Conservation (phyloP, 2,797 vertebrate species). For the Artibeus jamaicensis region DNA sequence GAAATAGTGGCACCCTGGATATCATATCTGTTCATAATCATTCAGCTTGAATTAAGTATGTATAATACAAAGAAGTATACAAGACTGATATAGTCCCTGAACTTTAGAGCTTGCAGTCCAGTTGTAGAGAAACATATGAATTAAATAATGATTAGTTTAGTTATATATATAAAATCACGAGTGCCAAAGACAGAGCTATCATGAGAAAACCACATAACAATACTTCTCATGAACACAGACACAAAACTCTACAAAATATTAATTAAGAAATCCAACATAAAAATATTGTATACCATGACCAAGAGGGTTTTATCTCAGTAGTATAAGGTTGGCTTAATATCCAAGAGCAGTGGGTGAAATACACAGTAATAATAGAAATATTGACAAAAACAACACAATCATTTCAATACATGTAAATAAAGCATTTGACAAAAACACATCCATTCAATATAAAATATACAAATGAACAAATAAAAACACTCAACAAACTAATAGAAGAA, state of each 20-base stretch:
- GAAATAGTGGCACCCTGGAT: background rate
- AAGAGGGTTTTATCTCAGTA: background rate
- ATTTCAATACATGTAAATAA: background rate
- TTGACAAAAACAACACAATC: background rate
- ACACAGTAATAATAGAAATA: background rate
- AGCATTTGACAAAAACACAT: background rate
- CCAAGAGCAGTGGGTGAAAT: background rate
- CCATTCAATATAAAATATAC: background rate
- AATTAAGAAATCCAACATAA: too few relatives aligned
- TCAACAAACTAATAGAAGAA: background rate
- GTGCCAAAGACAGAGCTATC: background rate
- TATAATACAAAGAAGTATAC: background rate
- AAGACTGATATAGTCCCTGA: background rate
- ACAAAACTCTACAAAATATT: background rate
- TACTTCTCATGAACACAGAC: background rate
- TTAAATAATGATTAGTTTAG: background rate
- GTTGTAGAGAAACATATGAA: background rate
- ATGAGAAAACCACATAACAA: background rate
- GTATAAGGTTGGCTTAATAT: background rate
- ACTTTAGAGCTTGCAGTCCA: background rate
- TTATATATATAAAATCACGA: background rate
- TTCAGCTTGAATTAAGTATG: background rate
- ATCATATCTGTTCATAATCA: background rate
- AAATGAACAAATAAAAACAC: background rate
- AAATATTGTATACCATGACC: background rate